These are phyloP conservation scores for Pachymerium ferrugineum DNA, from an alignment of 2,888 invertebrate species.

Conservation along the genomic window DNA sequence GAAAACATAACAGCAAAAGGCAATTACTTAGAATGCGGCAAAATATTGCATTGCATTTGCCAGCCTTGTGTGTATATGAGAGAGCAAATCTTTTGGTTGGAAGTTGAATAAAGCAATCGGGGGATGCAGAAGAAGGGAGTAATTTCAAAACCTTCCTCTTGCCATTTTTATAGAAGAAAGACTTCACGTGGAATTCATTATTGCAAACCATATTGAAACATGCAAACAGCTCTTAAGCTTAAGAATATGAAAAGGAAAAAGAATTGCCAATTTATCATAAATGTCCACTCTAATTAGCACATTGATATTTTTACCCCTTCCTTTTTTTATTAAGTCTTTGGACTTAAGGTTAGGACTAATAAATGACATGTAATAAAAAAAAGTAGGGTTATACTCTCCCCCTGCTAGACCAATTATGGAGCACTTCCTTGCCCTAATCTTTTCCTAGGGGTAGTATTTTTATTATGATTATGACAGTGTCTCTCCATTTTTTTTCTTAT, in stretches of 20 bases:
- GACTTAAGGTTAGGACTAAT: not conserved
- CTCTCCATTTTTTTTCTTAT: not conserved
- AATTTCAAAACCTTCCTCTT: conserved; percentile 24
- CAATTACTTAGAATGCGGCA: conserved; percentile 27
- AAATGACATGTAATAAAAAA: not conserved
- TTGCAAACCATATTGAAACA: conserved; percentile 3
- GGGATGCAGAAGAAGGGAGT: conserved; percentile 24
- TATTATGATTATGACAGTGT: conserved; percentile 19
- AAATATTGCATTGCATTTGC: conserved; percentile 27
- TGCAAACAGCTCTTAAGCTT: not conserved
- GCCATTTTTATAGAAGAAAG: not conserved
- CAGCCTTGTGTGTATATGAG: conserved; percentile 25
- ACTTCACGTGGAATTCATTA: conserved; percentile 22
- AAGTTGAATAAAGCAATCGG: conserved; percentile 21
- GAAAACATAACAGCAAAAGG: conserved; percentile 27
- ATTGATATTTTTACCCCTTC: not conserved
- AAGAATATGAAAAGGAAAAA: not conserved
- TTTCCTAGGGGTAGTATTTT: not conserved
- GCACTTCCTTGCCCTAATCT: conserved; percentile 10
- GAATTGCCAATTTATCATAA: not conserved
- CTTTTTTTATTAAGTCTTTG: not conserved
- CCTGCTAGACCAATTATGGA: not conserved
- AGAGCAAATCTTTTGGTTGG: conserved; percentile 19
- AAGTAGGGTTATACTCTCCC: not conserved
- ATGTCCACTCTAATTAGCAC: not conserved